Evolutionary conservation across 2,888 invertebrate genomes (phyloP).

Genomic region (Sinhomidia bicolor): DNA sequence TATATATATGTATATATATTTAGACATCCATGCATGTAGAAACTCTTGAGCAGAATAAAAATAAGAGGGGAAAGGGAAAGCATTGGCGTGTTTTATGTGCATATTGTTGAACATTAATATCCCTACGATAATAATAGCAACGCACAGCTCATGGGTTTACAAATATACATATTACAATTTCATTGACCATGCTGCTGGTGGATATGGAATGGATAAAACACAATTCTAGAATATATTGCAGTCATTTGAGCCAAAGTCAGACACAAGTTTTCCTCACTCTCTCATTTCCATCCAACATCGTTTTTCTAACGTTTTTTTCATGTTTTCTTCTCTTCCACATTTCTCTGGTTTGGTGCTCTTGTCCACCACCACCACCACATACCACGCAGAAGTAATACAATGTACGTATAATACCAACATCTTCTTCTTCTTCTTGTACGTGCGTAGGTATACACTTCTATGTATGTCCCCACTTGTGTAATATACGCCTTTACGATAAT

Average conservation of each 20-base stretch:
- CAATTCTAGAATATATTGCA: background rate
- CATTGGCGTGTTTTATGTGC: background rate
- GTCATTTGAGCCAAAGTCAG: conserved; percentile 27
- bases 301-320: too few relatives aligned
- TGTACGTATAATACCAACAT: background rate
- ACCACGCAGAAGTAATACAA: background rate
- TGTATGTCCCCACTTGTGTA: background rate
- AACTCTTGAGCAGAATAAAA: too few relatives aligned
- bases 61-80: too few relatives aligned
- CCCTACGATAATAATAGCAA: too few relatives aligned
- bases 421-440: background rate
- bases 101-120: background rate
- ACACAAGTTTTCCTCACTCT: conserved; percentile 11
- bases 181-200: too few relatives aligned
- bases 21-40: background rate
- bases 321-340: background rate
- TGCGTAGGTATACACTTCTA: background rate
- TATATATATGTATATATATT: too few relatives aligned
- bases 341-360: conserved; percentile 4
- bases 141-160: too few relatives aligned
- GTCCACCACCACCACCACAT: background rate
- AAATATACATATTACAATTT: too few relatives aligned
- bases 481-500: conserved; percentile 5
- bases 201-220: too few relatives aligned
- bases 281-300: too few relatives aligned